A percentile compares a stretch with the other conserved stretches of the same genome.
phyloP scores from a whole-genome alignment of 2,113 vertebrate species.

The Polypterus bichir region DNA sequence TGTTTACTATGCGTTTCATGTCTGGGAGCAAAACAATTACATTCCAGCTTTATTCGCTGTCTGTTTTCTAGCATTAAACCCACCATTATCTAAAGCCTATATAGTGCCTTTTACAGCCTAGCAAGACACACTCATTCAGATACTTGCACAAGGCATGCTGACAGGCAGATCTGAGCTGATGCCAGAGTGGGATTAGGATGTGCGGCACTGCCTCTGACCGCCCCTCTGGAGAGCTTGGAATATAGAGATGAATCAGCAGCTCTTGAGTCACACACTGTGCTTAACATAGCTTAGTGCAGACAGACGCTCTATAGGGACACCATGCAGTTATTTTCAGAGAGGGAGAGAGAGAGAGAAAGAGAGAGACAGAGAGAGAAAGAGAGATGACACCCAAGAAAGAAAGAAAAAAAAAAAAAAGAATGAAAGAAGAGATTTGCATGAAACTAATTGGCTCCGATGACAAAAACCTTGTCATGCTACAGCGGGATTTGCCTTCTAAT shows the following conservation, averaged over 20 bases:
- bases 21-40: no score
- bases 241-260: conserved; percentile 18
- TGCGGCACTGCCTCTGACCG: no score
- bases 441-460: conserved; percentile 47
- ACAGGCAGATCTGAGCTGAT: no score
- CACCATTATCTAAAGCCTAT: no score
- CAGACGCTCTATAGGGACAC: not conserved
- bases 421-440: conserved; percentile 32
- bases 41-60: no score
- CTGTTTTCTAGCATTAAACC: no score
- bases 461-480: conserved; percentile 54
- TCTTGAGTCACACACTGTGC: conserved; percentile 14
- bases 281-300: conserved; percentile 9
- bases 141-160: no score
- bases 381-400: not conserved
- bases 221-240: not conserved
- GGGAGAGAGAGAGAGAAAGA: not conserved
- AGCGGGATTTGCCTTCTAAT: conserved; percentile 51
- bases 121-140: no score
- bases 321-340: conserved; percentile 10
- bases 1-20: no score
- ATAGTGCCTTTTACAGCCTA: no score
- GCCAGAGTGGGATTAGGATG: no score
- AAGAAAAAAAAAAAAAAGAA: conserved; percentile 22
- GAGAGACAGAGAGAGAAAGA: no score